A percentile compares a stretch with the other conserved stretches of the same genome.
Conservation (phyloP, 1,140 invertebrate species). For the Asbolus verrucosus region DNA sequence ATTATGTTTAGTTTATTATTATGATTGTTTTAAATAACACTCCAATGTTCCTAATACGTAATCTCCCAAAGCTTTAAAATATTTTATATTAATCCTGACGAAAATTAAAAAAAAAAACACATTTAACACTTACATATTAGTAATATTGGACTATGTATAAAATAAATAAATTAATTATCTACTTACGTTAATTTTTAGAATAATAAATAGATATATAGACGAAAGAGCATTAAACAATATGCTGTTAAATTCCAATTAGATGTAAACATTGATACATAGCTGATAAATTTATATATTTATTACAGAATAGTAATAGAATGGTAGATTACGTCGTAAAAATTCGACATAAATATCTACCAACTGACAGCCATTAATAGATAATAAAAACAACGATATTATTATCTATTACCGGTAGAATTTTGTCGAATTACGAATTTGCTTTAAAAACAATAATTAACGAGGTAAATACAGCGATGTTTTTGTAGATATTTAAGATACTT, state of each 20-base stretch:
- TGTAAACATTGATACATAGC: not conserved
- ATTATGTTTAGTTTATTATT: conserved; percentile 56
- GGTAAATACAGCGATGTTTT: not conserved
- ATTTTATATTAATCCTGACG: too few species aligned
- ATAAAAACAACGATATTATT: conserved; percentile 5
- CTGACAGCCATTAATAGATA: conserved; percentile 21
- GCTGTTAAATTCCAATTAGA: too few species aligned
- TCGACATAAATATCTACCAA: conserved; percentile 8
- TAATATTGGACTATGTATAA: too few species aligned
- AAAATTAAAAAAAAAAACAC: too few species aligned
- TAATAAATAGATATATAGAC: too few species aligned
- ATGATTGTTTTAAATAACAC: not conserved
- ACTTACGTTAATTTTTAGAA: too few species aligned
- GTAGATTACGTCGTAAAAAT: too few species aligned
- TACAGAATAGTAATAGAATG: conserved; percentile 10
- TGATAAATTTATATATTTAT: not conserved
- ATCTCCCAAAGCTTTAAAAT: too few species aligned
- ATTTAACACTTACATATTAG: too few species aligned
- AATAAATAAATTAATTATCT: too few species aligned
- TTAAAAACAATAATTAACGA: not conserved
- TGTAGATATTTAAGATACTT: not conserved
- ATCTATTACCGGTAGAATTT: not conserved
- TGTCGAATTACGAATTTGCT: too few species aligned
- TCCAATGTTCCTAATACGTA: not conserved
- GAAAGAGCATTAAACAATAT: too few species aligned